Base-by-base conservation (phyloP, 2,888 invertebrate genomes). In the Volucella inflata region DNA sequence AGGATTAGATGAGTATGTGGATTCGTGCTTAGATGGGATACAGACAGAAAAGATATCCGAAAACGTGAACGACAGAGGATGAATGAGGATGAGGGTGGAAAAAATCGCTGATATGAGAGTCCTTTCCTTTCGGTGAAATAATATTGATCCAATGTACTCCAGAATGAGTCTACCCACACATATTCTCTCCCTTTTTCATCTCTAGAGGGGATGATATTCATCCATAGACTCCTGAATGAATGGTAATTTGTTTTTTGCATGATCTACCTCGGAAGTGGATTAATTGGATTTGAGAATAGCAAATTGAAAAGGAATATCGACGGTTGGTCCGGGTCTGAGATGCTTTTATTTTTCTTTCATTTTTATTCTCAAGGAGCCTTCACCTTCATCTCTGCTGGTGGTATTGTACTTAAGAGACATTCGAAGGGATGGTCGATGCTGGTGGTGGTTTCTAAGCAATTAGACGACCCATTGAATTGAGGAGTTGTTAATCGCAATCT, bases 231-330 rank as follows among this genome's bases (percentile, higher is more conserved):
- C 75, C 59, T 62, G 75, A 75, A 79, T 80, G 84, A 80, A 84
- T 84, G 80, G 84, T 84, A 80, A 84, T 84, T 84, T 84, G 80
- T 71, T 84, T 84, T 80, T 84, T 84, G 84, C 80, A 84, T 84
- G 84, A 84, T 80, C 84, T 75, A 80, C 79, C 80, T 75, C 75
- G 80, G 80, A 84, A 84, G 84, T 84, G 80, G 80, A 84, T 84
- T 84, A 84, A 84, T 84, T 84, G 84, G 84, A 84, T 84, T 80
- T 60, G 75, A 75, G 80, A 70, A 75, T 80, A 67, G 65, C 75
- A 84, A 84, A 80, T 84, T 75, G 80, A 84, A 84, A 84, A 60
- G 70, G 65, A 84, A 65, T 79, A 79, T 71, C 50, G 44, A 72
- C 36, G 17, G 60, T 51, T 36, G 51, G 50, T 42, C 40, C 14